Evolutionary conservation across 2,113 vertebrate species (phyloP), one percentile per base, ranked within the genome.

Genomic region (Prionailurus bengalensis): DNA sequence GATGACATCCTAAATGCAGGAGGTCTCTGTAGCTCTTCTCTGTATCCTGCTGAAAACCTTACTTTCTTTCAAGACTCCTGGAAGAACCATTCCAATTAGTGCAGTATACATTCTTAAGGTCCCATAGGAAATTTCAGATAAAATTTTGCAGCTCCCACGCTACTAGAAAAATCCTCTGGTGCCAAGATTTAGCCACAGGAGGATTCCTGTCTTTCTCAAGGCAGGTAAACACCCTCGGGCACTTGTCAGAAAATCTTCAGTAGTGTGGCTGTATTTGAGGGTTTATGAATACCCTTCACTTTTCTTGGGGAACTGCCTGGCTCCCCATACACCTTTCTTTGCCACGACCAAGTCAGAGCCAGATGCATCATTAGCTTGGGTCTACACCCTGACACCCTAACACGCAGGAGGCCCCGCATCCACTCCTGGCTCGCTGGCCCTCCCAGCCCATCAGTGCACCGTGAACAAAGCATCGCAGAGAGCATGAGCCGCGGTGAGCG

Each of bases 51-150:
- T 8, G 48, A 79, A 73, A 95, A 76, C 27, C 48, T 70, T n/a
- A 71, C 63, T 71, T 94, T 92, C 73, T 82, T 73, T 65, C 51
- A 66, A 84, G 86, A 58, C 16, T 63, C 63, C 2, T 10, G 31
- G 65, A 97, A 90, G 71, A 90, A 29, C n/a, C 66, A 29, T 58
- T 68, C 61, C 81, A 96, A 74, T 86, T 89, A 95, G 84, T 4
- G 58, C 0, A 9, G 55, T 42, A 71, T 21, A 61, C 6, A 36
- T 61, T 79, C 80, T n/a, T 70, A 45, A 76, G 48, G 53, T 21
- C 87, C 88, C 84, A 6, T 0, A 29, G 80, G 91, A 84, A 82
- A 91, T 8, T 12, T 21, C 27, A 79, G 83, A 68, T 31, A 29
- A 66, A 45, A 73, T 48, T 33, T 7, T 55, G 21, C 14, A 79